Evolutionary conservation across 30 jellyfish, hydroid and myxozoan species (phyloP).

Genomic region (Clytia hemisphaerica): DNA sequence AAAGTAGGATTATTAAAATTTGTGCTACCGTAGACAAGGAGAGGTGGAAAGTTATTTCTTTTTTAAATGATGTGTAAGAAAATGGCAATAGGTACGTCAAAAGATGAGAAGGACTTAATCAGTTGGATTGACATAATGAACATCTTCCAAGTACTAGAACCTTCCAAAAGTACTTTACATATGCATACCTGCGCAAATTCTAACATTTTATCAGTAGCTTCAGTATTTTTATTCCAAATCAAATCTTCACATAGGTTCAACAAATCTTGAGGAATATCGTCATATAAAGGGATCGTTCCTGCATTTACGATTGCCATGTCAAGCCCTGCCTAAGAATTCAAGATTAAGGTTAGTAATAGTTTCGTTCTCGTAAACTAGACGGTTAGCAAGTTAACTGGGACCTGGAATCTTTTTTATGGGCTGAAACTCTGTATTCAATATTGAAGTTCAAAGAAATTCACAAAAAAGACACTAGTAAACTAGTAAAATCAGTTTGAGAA

Average conservation of each 20-base stretch:
- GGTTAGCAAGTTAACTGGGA: no score
- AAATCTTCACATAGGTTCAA: constrained; percentile 83
- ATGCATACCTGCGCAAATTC: constrained; percentile 85
- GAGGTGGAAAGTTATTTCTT: no score
- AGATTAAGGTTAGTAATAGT: background rate
- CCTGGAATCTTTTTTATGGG: no score
- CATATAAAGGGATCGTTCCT: constrained; percentile 88
- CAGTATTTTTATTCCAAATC: constrained; percentile 65
- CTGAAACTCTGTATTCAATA: no score
- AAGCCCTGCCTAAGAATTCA: constrained; percentile 63
- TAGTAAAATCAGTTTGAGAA: no score
- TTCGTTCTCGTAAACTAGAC: background rate
- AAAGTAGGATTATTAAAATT: no score
- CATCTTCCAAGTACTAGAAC: background rate
- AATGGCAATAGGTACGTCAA: no score
- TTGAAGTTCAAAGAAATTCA: background rate
- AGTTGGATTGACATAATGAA: background rate
- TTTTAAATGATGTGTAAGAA: no score
- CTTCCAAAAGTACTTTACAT: background rate
- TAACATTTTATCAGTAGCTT: constrained; percentile 87
- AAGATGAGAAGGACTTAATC: background rate
- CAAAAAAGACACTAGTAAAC: background rate
- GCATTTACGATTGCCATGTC: constrained; percentile 99
- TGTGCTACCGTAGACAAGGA: no score
- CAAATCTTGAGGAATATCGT: constrained; percentile 79